Base-by-base conservation (phyloP, 2,888 invertebrate genomes). In the Taenaris catops region DNA sequence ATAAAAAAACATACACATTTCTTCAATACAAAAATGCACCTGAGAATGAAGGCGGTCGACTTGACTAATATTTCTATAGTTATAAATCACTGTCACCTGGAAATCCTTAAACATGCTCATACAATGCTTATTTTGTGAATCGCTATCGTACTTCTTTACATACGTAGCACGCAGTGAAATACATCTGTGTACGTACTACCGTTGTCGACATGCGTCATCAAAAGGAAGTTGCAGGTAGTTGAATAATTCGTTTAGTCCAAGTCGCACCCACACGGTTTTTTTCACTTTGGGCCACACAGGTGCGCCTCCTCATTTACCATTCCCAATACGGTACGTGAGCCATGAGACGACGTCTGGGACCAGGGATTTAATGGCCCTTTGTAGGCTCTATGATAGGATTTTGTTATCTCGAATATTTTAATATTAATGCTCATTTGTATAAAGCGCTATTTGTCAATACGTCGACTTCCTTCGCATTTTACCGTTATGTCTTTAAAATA, bases 11-110 rank as follows among this genome's bases (percentile, higher is more conserved):
- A 69, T 65, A 72, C 73, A 74, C 67, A 78, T 70, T 75, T 66
- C 75, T 72, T 74, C 73, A 71, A 84, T 81, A 79, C 80, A 83
- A 83, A 83, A 80, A 84, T 80, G 83, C 84, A 84, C 83, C 84
- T 84, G 84, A 84, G 83, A 80, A 83, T 80, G 80, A 75, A 81
- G 83, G 83, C 78, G 83, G 80, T 68, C 75, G 71, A 79, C 80
- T 80, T 81, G 69, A 80, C 80, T 80, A 80, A 80, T 78, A 84
- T 74, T 71, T 67, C 75, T 74, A 78, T 80, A 70, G 75, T 69
- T 69, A 76, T 67, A 68, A 69, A 75, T 69, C 63, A 71, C 60
- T 65, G 62, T 55, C 53, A 58, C 49, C 51, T 36, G 63, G 46
- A 11, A 17, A 28, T 45, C 25, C 36, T 43, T 4, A 8, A 3